Base-by-base conservation (phyloP, 2,113 vertebrate genomes). In the Bombycilla garrulus region DNA sequence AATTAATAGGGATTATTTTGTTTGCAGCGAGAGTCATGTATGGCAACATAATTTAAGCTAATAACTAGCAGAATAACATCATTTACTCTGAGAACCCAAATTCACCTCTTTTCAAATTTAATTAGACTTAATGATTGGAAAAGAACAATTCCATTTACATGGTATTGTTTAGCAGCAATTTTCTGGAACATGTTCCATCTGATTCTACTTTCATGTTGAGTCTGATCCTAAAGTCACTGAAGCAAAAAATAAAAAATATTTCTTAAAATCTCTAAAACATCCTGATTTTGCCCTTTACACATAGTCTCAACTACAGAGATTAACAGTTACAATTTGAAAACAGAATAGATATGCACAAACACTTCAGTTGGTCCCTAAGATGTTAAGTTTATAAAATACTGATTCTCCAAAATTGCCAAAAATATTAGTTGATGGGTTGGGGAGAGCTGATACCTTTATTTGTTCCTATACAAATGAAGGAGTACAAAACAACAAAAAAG, bases 91-190 rank as follows among this genome's bases (percentile, higher is more conserved):
- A 87, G 65, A 93, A 72, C 66, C 73, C 70, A 94, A 94, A 91
- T 69, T 85, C 54, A 91, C 23, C 42, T 82, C 81, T 93, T 93
- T 57, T 81, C 58, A 85, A 85, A 33, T 47, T 81, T 95, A 85
- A 93, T 95, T 87, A 88, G 38, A 77, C 83, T 65, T 95, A 96
- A 93, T 94, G 84, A 73, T 26, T 92, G 58, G 72, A 92, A 88
- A 71, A 94, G 72, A 96, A 94, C 83, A 92, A 92, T 58, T 82
- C 69, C 87, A 62, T 85, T 84, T 91, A 81, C 23, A 72, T 31
- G 25, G 44, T 25, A 94, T 54, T 94, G 90, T 90, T 92, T 29
- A 93, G 60, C 1, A 2, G 60, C 12, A 7, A 67, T 54, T 90
- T 89, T 91, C 60, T 80, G 84, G 91, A 97, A 95, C 81, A 71